A percentile compares a stretch with the other conserved stretches of the same genome.
Conservation (phyloP, 2,888 invertebrate species). For the Euplexia lucipara region DNA sequence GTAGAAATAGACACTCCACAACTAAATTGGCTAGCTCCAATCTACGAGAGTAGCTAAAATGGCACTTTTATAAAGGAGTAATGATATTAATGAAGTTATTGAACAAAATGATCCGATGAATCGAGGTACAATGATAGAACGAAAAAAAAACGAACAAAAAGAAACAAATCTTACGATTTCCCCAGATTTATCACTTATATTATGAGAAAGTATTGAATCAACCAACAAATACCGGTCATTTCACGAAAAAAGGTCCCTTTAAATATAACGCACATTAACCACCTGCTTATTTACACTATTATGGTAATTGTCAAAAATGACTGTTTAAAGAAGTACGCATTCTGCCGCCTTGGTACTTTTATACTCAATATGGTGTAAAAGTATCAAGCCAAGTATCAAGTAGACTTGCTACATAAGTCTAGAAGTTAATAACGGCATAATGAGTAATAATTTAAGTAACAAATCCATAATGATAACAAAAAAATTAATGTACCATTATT, state of each 20-base stretch:
- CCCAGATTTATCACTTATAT: conserved; percentile 30
- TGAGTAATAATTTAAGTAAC: conserved; percentile 59
- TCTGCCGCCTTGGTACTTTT: conserved; percentile 53
- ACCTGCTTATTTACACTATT: conserved; percentile 69
- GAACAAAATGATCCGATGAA: conserved; percentile 20
- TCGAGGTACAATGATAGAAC: conserved; percentile 21
- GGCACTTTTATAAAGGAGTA: conserved; percentile 50
- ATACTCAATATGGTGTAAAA: conserved; percentile 40
- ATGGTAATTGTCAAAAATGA: conserved; percentile 64
- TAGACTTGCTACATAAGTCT: conserved; percentile 51
- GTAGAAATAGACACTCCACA: conserved; percentile 70
- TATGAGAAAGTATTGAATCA: conserved; percentile 18
- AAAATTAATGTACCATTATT: conserved; percentile 59
- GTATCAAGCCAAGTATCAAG: conserved; percentile 41
- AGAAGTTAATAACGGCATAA: conserved; percentile 44
- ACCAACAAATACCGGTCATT: conserved; percentile 25
- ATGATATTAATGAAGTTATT: conserved; percentile 39
- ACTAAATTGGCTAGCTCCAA: conserved; percentile 81
- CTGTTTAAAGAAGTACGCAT: conserved; percentile 59
- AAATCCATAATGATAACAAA: conserved; percentile 60
- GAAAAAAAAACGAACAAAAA: conserved; percentile 22
- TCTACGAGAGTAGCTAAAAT: conserved; percentile 74
- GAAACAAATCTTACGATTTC: conserved; percentile 18
- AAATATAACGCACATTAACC: conserved; percentile 57
- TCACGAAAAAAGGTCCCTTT: conserved; percentile 67